These are phyloP conservation scores for Hylaeus anthracinus DNA, from an alignment of 1,140 invertebrate genomes.

Conservation along the genomic window DNA sequence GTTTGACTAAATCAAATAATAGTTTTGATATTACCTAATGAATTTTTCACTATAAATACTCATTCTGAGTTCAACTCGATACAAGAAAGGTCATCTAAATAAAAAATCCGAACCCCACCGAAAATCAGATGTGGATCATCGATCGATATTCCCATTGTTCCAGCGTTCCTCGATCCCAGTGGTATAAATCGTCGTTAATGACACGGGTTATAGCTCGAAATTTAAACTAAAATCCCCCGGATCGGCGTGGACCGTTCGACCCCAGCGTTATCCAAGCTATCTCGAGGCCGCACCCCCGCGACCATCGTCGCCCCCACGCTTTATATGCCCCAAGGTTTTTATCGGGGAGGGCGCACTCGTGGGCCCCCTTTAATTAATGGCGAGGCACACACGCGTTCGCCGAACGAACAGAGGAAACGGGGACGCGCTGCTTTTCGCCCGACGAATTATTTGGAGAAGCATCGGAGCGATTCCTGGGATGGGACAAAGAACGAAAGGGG, in stretches of 20 bases:
- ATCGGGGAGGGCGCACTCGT: constrained; percentile 52
- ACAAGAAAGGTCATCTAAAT: no score
- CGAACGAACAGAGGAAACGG: constrained; percentile 3
- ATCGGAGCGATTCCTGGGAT: not conserved
- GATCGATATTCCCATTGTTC: not conserved
- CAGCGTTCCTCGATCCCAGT: not conserved
- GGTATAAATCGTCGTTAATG: constrained; percentile 45
- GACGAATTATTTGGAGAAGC: constrained; percentile 51
- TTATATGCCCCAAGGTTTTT: constrained; percentile 55
- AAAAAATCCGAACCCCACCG: not conserved
- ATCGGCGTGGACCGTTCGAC: constrained; percentile 26
- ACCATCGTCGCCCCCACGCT: constrained; percentile 33
- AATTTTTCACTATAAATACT: no score
- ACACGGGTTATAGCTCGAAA: constrained; percentile 51
- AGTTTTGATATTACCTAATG: no score
- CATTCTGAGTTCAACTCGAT: no score
- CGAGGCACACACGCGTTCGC: constrained; percentile 40
- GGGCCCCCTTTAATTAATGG: constrained; percentile 63
- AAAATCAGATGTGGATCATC: not conserved
- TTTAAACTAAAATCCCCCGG: constrained; percentile 51
- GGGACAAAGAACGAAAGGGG: constrained; percentile 35
- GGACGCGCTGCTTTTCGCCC: constrained; percentile 20
- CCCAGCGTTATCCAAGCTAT: constrained; percentile 51
- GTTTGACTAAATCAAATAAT: no score
- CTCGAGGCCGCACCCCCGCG: constrained; percentile 50